Conservation (phyloP, 2,888 invertebrate species). For the Phaedon cochleariae region DNA sequence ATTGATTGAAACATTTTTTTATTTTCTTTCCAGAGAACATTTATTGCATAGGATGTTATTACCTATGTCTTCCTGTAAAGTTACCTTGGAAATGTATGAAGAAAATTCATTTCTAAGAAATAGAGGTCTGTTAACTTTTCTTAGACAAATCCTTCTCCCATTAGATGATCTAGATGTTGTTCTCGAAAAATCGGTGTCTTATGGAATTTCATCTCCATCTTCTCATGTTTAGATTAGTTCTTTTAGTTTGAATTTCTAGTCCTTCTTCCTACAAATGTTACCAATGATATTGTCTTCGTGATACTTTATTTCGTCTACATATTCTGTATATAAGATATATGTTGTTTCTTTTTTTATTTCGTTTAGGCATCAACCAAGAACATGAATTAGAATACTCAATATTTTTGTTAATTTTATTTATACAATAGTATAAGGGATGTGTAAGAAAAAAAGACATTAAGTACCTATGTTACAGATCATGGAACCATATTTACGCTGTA, state of each 20-base stretch:
- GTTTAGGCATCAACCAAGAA: neutral
- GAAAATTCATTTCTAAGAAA: constrained; percentile 94
- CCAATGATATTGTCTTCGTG: constrained; percentile 39
- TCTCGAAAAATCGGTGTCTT: constrained; percentile 85
- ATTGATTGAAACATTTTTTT: neutral
- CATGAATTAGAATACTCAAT: neutral
- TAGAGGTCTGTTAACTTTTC: constrained; percentile 83
- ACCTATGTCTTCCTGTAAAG: constrained; percentile 89
- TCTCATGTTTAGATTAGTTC: constrained; percentile 32
- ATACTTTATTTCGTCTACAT: constrained; percentile 32
- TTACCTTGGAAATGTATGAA: constrained; percentile 94
- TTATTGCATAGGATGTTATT: constrained; percentile 89
- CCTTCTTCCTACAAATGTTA: constrained; percentile 17
- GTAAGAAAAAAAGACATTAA: neutral
- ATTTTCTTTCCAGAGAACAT: constrained; percentile 75
- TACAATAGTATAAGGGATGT: neutral
- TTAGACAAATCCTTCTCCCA: constrained; percentile 89
- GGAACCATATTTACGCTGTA: no score
- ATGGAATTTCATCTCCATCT: constrained; percentile 66
- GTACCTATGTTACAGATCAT: no score
- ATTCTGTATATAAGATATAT: neutral
- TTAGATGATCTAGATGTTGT: constrained; percentile 89
- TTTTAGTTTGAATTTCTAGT: neutral
- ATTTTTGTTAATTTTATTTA: neutral
- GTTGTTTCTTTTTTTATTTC: neutral